phyloP scores from a whole-genome alignment of 2,888 invertebrate species.

The Synergus laeviventris region DNA sequence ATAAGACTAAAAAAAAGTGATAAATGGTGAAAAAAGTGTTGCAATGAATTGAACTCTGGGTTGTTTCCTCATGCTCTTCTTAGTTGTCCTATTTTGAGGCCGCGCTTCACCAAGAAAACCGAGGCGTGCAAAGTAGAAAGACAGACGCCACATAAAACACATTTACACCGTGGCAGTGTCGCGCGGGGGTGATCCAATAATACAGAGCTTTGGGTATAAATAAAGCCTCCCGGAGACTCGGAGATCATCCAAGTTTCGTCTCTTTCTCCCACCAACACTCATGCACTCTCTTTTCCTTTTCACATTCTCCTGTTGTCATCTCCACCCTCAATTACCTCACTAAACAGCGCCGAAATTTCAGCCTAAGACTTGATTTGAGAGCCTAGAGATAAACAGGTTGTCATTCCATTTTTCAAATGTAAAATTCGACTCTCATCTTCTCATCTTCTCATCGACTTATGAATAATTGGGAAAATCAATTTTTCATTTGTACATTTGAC shows the following conservation, averaged over 20 bases:
- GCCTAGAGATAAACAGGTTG: background rate
- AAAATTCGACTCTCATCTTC: background rate
- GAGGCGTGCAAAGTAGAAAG: conserved; percentile 62
- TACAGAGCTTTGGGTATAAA: conserved; percentile 74
- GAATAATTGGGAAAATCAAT: background rate
- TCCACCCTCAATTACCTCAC: conserved; percentile 38
- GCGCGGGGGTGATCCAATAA: conserved; percentile 75
- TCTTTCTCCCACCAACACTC: conserved; percentile 53
- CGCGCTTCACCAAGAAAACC: conserved; percentile 46
- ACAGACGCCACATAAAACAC: conserved; percentile 64
- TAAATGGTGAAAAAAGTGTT: conserved; percentile 1
- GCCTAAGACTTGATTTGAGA: background rate
- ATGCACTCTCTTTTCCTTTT: conserved; percentile 43
- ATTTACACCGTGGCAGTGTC: conserved; percentile 63
- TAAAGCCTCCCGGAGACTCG: conserved; percentile 69
- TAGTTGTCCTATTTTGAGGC: conserved; percentile 55
- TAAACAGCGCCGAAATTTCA: background rate
- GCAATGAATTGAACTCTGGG: conserved; percentile 24
- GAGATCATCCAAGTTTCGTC: conserved; percentile 62
- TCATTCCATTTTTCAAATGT: background rate
- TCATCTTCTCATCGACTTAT: background rate
- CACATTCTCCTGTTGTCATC: conserved; percentile 44
- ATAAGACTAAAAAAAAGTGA: background rate
- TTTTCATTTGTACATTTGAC: background rate
- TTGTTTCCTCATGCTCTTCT: conserved; percentile 2